Conservation (phyloP, 2,113 vertebrate species). For the Catharus minimus region DNA sequence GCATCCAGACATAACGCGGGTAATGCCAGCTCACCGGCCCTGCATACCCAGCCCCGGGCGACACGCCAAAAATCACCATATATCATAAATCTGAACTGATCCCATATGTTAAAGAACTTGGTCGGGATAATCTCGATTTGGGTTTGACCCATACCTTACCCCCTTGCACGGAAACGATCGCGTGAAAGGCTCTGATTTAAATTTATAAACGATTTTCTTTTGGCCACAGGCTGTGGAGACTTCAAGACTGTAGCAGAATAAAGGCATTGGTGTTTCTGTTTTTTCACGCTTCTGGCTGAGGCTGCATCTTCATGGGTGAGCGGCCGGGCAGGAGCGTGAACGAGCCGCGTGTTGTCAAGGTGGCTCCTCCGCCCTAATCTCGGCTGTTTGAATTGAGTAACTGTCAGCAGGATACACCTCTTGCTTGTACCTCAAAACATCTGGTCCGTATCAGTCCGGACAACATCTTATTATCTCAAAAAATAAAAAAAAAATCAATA, state of each 20-base stretch:
- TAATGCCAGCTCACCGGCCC: too few relatives aligned
- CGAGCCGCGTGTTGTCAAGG: not conserved
- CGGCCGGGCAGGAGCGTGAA: not conserved
- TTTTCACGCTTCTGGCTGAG: not conserved
- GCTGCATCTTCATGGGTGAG: not conserved
- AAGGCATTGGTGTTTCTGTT: accelerated
- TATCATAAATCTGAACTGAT: not conserved
- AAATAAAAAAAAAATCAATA: not conserved
- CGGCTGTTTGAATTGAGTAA: too few relatives aligned
- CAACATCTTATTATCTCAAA: not conserved
- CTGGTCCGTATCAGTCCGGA: not conserved
- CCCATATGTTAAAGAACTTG: not conserved
- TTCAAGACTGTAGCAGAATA: not conserved
- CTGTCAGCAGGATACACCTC: not conserved
- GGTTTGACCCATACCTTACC: not conserved
- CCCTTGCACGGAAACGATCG: not conserved
- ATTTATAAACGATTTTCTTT: not conserved
- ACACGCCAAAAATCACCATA: not conserved
- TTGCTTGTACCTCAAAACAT: not conserved
- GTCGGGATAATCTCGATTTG: not conserved
- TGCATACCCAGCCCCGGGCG: not conserved
- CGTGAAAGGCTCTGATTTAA: not conserved
- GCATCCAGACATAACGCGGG: accelerated
- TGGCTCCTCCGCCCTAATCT: not conserved
- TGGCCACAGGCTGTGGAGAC: not conserved